Evolutionary conservation across 1,140 invertebrate species (phyloP).

Genomic region (Aphaenogaster rudis): DNA sequence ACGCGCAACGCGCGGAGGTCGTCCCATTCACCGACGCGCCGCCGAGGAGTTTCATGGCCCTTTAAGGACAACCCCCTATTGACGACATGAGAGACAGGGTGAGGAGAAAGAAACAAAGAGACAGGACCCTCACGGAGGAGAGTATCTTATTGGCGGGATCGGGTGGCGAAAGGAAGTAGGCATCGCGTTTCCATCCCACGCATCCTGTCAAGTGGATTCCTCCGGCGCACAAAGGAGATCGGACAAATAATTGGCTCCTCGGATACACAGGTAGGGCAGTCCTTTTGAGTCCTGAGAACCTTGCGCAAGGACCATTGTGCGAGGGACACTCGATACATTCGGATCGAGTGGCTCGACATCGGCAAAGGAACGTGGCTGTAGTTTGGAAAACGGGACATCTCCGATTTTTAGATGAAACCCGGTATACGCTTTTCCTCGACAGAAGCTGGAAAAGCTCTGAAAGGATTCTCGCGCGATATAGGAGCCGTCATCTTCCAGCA

Average conservation of each 20-base stretch:
- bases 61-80: constrained; percentile 18
- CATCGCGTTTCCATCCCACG: constrained; percentile 85
- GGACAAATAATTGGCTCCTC: constrained; percentile 87
- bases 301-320: constrained; percentile 79
- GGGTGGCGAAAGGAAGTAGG: constrained; percentile 84
- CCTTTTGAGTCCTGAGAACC: constrained; percentile 81
- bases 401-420: constrained; percentile 39
- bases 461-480: constrained; percentile 17
- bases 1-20: constrained; percentile 18
- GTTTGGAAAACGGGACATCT: constrained; percentile 46
- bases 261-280: constrained; percentile 79
- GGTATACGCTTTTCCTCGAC: neutral
- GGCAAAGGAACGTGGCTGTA: constrained; percentile 19
- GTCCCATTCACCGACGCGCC: neutral
- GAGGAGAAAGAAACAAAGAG: constrained; percentile 63
- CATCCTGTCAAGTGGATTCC: constrained; percentile 86
- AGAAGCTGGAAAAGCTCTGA: constrained; percentile 6
- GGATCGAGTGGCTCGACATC: constrained; percentile 63
- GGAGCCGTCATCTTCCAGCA: neutral
- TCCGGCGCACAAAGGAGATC: constrained; percentile 81
- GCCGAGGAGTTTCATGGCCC: constrained; percentile 10
- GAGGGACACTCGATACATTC: constrained; percentile 85
- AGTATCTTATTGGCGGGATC: constrained; percentile 76
- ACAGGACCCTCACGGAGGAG: constrained; percentile 52
- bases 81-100: neutral